Base-by-base conservation (phyloP, 1,140 invertebrate genomes). In the Drosophila busckii region DNA sequence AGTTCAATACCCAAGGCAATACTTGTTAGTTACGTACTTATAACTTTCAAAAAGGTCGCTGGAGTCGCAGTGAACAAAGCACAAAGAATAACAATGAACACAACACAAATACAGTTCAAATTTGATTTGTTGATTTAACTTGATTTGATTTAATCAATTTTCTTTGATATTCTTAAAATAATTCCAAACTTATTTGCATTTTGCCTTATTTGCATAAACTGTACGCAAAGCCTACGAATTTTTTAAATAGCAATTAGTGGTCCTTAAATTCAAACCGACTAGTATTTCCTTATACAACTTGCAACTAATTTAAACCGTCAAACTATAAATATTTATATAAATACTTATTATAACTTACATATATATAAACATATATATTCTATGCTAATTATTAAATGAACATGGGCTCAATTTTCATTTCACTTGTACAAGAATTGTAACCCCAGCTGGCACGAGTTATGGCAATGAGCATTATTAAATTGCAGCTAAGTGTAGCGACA, bases 361-460 rank as follows among this genome's bases (percentile, higher is more conserved):
- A 45, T 28, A 70, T 41, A 53, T 32, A 59, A 31, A 70, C 12
- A 54, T 49, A 38, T 17, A 59, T 49, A 67, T 4, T 15, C 41
- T 40, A 37, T 50, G 52, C 50, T 65, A 49, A 78, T 78, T 70
- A n/a, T n/a, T n/a, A n/a, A n/a, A n/a, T n/a, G 70, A 65, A 75
- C 78, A 70, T 65, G 34, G 78, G 37, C 71, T 78, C 15, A 71
- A 54, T 71, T 78, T 73, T 80, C 34, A 83, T 82, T 82, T 78
- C 56, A 62, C 42, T 58, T 73, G 69, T 75, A 73, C 28, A 58
- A 69, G 37, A 69, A 75, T 55, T 86, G 83, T 86, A 87, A 89
- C 89, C 89, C 89, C 89, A 89, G 89, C 89, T 90, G 89, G 89
- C 89, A 90, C 89, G 88, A 88, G 76, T 86, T 87, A 87, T 86